Evolutionary conservation across 2,113 vertebrate genomes (phyloP), one percentile per base, ranked within the genome.

Genomic region (Scytalopus superciliaris): DNA sequence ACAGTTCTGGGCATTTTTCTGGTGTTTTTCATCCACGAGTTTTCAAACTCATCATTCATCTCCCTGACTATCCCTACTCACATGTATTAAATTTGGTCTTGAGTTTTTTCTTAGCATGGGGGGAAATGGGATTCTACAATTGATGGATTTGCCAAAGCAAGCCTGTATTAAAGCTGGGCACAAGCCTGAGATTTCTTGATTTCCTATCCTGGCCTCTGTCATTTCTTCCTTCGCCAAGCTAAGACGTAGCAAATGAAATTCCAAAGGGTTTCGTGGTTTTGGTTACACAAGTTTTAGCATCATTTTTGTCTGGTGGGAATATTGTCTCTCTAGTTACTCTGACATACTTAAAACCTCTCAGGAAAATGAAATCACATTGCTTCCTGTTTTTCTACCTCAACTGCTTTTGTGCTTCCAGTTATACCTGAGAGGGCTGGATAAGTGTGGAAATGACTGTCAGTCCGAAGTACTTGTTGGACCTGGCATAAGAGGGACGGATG

Each of bases 1-100:
- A 80, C 23, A 63, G 30, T 88, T 86, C 67, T 92, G 59, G 59
- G 22, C 11, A 4, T 91, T 96, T 94, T 93, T 95, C 50, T 86
- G 22, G 52, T 63, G 63, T 22, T 91, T 77, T 72, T 91, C 55
- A 94, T 90, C 87, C 42, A 22, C 39, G 85, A 52, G 35, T 88
- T 91, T 92, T 91, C 68, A 78, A 92, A 69, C 63, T 74, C 77
- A 74, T 78, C 56, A 53, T 91, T 95, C 57, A 88, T 84, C 75
- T 90, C 75, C 56, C 28, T 89, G 73, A 56, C 68, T 80, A 18
- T 77, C 60, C 47, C 35, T 68, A 5, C 49, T 91, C 67, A 56
- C 21, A 5, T 39, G 50, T 81, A 89, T 85, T 94, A 68, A 56
- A n/a, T 90, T 84, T 94, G 77, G 28, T 56, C 55, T 89, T 23